Percentiles rank a stretch among this genome's conserved stretches.
Evolutionary conservation across 2,797 vertebrate genomes (phyloP).

Genomic region (Eleutherodactylus coqui): DNA sequence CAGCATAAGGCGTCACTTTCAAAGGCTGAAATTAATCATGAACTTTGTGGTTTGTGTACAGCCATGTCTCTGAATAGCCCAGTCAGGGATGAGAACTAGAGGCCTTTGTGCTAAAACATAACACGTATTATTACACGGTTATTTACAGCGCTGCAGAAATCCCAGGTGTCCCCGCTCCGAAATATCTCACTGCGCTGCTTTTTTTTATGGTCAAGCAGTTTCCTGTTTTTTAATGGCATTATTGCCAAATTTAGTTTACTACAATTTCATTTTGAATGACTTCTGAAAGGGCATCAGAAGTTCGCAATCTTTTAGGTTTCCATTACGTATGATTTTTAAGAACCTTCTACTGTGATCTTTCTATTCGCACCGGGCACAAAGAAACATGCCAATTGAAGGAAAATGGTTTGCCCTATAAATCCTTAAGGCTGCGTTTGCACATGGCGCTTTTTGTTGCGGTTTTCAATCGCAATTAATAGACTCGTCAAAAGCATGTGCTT

Average conservation of each 20-base stretch:
- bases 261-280: neutral
- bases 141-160: conserved; percentile 13
- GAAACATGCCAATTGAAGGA: too few relatives aligned
- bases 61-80: conserved; percentile 20
- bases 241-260: conserved; percentile 8
- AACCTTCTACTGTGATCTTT: too few relatives aligned
- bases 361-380: neutral
- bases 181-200: conserved; percentile 13
- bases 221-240: conserved; percentile 9
- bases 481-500: too few relatives aligned
- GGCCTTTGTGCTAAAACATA: conserved; percentile 17
- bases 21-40: conserved; percentile 5
- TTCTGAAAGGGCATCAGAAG: conserved; percentile 10
- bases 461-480: too few relatives aligned
- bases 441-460: too few relatives aligned
- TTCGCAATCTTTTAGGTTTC: neutral
- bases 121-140: conserved; percentile 14
- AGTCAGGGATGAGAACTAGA: conserved; percentile 16
- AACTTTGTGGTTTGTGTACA: conserved; percentile 22
- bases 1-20: conserved; percentile 1
- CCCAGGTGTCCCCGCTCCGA: conserved; percentile 4
- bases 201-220: conserved; percentile 9
- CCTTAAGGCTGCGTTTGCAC: too few relatives aligned
- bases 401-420: too few relatives aligned
- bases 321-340: neutral